Percentiles rank a stretch among this genome's conserved stretches.
These are phyloP conservation scores for Nylanderia fulva DNA, from an alignment of 1,140 invertebrate genomes.

Conservation along the genomic window DNA sequence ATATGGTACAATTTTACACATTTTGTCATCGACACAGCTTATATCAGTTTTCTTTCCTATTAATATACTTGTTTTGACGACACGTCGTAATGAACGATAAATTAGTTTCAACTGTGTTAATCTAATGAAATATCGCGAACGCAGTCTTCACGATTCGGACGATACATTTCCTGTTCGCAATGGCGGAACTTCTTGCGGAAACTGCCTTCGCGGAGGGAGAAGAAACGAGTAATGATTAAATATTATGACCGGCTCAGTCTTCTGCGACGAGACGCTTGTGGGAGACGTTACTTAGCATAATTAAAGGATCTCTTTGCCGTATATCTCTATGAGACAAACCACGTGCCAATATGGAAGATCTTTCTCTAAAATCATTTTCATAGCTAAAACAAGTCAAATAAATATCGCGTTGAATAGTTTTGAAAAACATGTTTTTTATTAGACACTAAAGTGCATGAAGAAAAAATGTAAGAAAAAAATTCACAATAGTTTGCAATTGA, in stretches of 20 bases:
- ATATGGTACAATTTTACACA: neutral
- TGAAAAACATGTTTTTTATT: neutral
- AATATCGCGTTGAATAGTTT: neutral
- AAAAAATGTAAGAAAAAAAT: too few species aligned
- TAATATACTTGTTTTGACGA: neutral
- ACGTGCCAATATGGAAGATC: slow-evolving; percentile 37
- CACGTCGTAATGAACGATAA: too few species aligned
- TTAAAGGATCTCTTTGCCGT: slow-evolving; percentile 82
- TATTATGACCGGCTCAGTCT: slow-evolving; percentile 85
- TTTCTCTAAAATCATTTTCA: slow-evolving; percentile 28
- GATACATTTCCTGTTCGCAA: slow-evolving; percentile 71
- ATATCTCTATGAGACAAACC: slow-evolving; percentile 75
- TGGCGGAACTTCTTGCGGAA: slow-evolving; percentile 61
- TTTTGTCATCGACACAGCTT: neutral
- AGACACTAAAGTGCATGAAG: too few species aligned
- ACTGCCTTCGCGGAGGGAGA: slow-evolving; percentile 65
- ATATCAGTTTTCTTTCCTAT: neutral
- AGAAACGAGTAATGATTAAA: slow-evolving; percentile 85
- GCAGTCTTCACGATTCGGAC: slow-evolving; percentile 38
- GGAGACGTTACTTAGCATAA: slow-evolving; percentile 86
- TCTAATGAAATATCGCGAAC: too few species aligned
- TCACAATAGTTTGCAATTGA: neutral
- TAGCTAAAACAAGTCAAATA: neutral
- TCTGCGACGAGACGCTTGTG: slow-evolving; percentile 72
- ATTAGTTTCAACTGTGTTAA: neutral